These are phyloP conservation scores for Perca flavescens DNA, from an alignment of 2,113 vertebrate genomes.

Conservation along the genomic window DNA sequence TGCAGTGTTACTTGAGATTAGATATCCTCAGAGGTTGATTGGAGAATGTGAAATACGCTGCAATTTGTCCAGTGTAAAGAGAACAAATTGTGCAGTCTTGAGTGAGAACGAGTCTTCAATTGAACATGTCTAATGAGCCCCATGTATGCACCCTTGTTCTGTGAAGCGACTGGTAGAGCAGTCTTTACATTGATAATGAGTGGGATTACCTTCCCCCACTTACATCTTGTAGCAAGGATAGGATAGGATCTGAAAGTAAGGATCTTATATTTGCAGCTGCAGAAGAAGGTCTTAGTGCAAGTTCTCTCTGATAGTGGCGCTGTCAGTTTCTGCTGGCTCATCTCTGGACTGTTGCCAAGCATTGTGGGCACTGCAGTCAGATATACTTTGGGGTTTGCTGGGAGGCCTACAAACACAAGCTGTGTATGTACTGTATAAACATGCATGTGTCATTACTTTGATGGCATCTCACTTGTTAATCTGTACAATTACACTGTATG, in stretches of 20 bases:
- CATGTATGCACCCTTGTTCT: conserved; percentile 29
- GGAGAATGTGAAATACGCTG: not conserved
- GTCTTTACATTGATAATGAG: conserved; percentile 57
- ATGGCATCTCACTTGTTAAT: not conserved
- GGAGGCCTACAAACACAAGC: conserved; percentile 17
- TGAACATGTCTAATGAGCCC: conserved; percentile 39
- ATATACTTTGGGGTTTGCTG: conserved; percentile 23
- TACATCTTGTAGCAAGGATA: conserved; percentile 41
- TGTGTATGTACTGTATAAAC: not conserved
- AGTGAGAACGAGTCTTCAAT: conserved; percentile 36
- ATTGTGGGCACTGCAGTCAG: conserved; percentile 21
- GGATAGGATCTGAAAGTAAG: conserved; percentile 37
- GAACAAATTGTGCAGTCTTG: conserved; percentile 52
- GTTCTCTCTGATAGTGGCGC: conserved; percentile 16
- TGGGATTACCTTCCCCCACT: conserved; percentile 50
- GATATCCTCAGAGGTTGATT: not conserved
- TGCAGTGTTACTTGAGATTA: not conserved
- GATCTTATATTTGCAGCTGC: conserved; percentile 32
- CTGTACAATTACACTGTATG: not conserved
- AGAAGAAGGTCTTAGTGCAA: conserved; percentile 16
- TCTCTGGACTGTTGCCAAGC: conserved; percentile 27
- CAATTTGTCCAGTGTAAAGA: conserved; percentile 46
- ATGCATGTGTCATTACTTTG: not conserved
- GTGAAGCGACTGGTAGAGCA: conserved; percentile 21
- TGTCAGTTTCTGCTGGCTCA: conserved; percentile 37